Percentiles rank a stretch among this genome's conserved stretches.
Evolutionary conservation across 2,113 vertebrate species (phyloP).

Genomic region (Tricholaema leucomelas): DNA sequence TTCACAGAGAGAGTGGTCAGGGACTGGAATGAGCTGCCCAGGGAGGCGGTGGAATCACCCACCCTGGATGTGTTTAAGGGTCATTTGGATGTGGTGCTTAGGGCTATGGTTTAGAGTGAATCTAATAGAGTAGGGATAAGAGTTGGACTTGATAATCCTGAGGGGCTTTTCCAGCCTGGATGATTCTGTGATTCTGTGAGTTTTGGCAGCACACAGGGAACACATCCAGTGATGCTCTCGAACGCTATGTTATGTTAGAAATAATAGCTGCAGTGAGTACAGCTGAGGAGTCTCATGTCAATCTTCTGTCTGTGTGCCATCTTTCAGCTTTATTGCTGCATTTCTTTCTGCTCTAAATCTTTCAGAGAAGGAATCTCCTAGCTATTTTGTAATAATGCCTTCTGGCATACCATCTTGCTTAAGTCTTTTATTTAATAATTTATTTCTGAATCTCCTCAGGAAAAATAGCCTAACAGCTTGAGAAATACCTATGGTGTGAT

Average conservation of each 20-base stretch:
- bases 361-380: not conserved
- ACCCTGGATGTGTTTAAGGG: too few species aligned
- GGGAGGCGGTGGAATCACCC: too few species aligned
- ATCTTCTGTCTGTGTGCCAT: rapidly evolving
- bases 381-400: conserved; percentile 43
- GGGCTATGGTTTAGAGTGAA: too few species aligned
- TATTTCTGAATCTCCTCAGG: conserved; percentile 33
- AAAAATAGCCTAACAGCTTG: conserved; percentile 40
- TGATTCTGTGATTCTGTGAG: not conserved
- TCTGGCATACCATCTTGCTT: conserved; percentile 17
- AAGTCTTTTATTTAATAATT: not conserved
- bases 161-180: too few species aligned
- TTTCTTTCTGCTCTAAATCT: conserved; percentile 7
- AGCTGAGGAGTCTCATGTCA: not conserved
- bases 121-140: too few species aligned
- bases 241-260: not conserved
- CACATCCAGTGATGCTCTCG: not conserved
- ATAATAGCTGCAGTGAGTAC: not conserved
- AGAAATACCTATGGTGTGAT: conserved; percentile 37
- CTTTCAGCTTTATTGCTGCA: conserved; percentile 7
- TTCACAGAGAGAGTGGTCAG: too few species aligned
- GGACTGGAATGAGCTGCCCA: too few species aligned
- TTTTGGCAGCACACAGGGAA: not conserved
- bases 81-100: too few species aligned
- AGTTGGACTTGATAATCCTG: too few species aligned